These are phyloP conservation scores for Artibeus jamaicensis DNA, from an alignment of 2,797 vertebrate genomes.

Conservation along the genomic window DNA sequence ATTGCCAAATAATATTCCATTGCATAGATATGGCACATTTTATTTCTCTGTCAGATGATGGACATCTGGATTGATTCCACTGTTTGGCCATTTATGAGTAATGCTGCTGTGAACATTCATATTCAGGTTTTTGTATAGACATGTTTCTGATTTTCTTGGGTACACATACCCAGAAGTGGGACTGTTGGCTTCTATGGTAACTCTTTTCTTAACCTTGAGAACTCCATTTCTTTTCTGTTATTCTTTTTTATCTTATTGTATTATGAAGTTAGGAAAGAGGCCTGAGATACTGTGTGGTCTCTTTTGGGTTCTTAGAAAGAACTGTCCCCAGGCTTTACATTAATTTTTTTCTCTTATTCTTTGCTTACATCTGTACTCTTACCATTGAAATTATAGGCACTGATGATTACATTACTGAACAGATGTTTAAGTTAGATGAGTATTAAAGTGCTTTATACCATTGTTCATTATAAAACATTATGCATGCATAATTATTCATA, in stretches of 20 bases:
- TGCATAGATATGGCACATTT: not conserved
- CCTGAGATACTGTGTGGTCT: not conserved
- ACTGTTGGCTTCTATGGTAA: not conserved
- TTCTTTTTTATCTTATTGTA: not conserved
- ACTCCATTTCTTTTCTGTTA: not conserved
- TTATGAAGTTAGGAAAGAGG: not conserved
- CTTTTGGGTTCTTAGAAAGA: not conserved
- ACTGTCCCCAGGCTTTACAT: not conserved
- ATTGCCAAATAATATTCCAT: not conserved
- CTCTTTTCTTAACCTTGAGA: not conserved
- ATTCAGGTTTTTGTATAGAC: not conserved
- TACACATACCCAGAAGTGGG: not conserved
- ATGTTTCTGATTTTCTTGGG: not conserved
- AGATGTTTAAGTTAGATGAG: not conserved
- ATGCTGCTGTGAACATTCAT: not conserved
- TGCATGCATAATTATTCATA: not conserved
- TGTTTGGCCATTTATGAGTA: not conserved
- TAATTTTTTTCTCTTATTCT: not conserved
- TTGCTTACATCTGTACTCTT: conserved; percentile 7
- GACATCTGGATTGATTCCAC: not conserved
- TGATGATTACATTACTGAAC: not conserved
- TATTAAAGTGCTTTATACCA: conserved; percentile 1
- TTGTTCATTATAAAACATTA: conserved; percentile 30
- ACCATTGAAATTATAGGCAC: not conserved
- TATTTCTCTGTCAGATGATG: not conserved